Percentiles rank a stretch among this genome's conserved stretches.
Evolutionary conservation across 2,113 vertebrate genomes (phyloP).

Genomic region (Phalacrocorax aristotelis): DNA sequence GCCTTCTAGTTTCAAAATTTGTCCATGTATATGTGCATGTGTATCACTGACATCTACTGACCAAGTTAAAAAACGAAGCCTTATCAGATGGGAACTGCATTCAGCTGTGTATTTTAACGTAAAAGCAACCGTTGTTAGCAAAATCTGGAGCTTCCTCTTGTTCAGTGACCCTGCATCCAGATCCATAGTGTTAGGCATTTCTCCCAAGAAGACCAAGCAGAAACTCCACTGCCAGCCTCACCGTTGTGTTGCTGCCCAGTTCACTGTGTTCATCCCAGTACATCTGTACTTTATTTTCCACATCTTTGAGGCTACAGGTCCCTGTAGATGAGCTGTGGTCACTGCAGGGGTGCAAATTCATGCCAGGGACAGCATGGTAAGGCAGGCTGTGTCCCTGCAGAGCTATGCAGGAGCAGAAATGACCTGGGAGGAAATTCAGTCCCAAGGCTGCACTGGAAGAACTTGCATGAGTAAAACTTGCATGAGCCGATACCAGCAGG

Average conservation of each 20-base stretch:
- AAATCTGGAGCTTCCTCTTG: background rate
- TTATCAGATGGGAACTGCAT: background rate
- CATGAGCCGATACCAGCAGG: too few relatives aligned
- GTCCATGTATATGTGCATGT: background rate
- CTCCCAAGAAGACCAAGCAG: background rate
- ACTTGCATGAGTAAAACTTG: background rate
- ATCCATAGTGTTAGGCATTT: background rate
- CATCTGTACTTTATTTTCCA: background rate
- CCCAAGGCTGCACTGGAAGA: background rate
- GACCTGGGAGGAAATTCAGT: background rate
- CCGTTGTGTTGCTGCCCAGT: background rate
- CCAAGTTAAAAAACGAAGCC: background rate
- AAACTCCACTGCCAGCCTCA: background rate
- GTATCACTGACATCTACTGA: conserved; percentile 2
- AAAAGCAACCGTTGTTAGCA: background rate
- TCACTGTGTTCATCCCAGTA: background rate
- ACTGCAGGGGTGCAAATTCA: background rate
- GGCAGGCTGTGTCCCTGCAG: too few relatives aligned
- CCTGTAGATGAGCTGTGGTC: background rate
- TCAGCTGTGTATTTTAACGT: background rate
- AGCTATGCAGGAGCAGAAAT: background rate
- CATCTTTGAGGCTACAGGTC: background rate
- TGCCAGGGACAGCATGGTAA: background rate
- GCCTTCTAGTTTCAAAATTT: background rate
- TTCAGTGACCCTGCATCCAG: background rate